Conservation (phyloP, 1,140 invertebrate genomes). For the Neotoxoptera formosana region DNA sequence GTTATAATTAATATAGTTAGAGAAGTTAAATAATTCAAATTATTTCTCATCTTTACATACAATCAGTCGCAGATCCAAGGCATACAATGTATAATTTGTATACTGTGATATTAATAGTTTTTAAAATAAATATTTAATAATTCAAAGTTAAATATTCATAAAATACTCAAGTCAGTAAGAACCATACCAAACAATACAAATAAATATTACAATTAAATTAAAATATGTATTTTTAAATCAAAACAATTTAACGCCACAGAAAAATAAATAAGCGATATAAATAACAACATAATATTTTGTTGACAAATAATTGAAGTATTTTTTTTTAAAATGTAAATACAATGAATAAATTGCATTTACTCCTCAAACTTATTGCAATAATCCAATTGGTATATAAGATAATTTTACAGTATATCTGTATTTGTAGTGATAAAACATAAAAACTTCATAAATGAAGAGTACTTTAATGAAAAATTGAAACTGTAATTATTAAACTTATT, state of each 20-base stretch:
- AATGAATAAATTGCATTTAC: background rate
- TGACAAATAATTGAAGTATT: background rate
- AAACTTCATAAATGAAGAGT: background rate
- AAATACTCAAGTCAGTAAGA: background rate
- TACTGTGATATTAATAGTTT: background rate
- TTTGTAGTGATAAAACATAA: background rate
- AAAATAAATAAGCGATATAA: background rate
- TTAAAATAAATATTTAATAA: constrained; percentile 8
- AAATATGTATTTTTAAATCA: background rate
- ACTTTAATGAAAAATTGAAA: background rate
- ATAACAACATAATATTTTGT: background rate
- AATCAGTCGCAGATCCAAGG: too few species aligned
- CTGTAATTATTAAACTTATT: background rate
- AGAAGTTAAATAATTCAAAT: background rate
- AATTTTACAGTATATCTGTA: background rate
- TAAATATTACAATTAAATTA: background rate
- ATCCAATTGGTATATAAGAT: background rate
- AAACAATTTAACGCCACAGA: background rate
- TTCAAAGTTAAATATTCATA: background rate
- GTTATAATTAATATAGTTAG: background rate
- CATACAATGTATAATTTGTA: background rate
- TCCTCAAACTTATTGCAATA: background rate
- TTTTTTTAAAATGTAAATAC: background rate
- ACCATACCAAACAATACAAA: background rate
- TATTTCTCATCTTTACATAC: background rate